These are phyloP conservation scores for Tetraodon nigroviridis DNA, from an alignment of 2,113 vertebrate genomes.

Conservation along the genomic window DNA sequence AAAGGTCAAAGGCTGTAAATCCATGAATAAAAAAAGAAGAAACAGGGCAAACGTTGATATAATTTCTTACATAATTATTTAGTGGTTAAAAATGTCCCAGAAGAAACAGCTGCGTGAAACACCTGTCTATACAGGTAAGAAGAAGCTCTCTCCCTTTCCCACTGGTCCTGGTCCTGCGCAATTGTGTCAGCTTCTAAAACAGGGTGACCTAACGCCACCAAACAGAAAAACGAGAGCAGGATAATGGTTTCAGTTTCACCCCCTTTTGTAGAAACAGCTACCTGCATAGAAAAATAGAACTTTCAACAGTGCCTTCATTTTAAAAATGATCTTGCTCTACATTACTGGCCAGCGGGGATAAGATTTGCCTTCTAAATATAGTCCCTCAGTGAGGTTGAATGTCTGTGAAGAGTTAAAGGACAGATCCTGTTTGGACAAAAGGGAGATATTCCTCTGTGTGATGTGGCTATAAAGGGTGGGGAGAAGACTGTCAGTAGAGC, in stretches of 20 bases:
- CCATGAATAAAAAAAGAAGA: constrained; percentile 60
- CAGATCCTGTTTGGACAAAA: constrained; percentile 46
- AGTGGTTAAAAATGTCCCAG: constrained; percentile 53
- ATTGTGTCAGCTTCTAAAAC: constrained; percentile 35
- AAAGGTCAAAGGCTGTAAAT: constrained; percentile 56
- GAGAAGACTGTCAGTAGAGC: constrained; percentile 20
- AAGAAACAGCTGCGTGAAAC: constrained; percentile 48
- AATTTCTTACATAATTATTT: constrained; percentile 59
- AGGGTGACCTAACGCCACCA: constrained; percentile 43
- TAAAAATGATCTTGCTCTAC: constrained; percentile 55
- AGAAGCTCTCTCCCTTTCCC: constrained; percentile 24
- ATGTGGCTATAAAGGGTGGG: constrained; percentile 1
- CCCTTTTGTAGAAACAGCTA: constrained; percentile 27
- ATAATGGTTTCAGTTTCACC: constrained; percentile 23
- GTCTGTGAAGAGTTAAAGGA: constrained; percentile 46
- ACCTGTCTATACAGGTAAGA: constrained; percentile 32
- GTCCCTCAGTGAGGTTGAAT: constrained; percentile 38
- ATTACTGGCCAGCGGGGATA: constrained; percentile 45
- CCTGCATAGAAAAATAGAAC: constrained; percentile 58
- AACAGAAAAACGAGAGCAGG: constrained; percentile 49
- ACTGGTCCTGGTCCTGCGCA: constrained; percentile 40
- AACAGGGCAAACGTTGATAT: constrained; percentile 42
- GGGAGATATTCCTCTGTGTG: constrained; percentile 60
- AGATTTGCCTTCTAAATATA: constrained; percentile 54
- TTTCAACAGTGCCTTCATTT: constrained; percentile 51